Evolutionary conservation across 2,888 invertebrate species (phyloP).

Genomic region (Melitaea athalia): DNA sequence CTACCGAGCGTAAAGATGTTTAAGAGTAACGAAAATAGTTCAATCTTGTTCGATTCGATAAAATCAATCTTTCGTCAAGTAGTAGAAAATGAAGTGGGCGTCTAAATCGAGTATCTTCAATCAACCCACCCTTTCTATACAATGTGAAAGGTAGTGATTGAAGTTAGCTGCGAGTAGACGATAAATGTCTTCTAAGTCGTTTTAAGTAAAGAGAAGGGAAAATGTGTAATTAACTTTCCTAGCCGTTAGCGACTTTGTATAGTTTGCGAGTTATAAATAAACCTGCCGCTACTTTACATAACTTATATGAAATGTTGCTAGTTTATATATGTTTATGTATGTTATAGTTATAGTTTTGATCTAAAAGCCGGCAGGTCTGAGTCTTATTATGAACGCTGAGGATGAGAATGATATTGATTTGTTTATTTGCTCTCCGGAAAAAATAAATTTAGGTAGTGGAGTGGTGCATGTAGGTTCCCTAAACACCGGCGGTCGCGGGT

Average conservation of each 20-base stretch:
- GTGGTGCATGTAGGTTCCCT: no score
- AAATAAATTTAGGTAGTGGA: no score
- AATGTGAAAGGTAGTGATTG: conserved; percentile 2
- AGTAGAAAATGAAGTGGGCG: conserved; percentile 1
- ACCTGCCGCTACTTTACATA: no score
- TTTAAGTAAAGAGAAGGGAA: neutral
- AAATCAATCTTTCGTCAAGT: neutral
- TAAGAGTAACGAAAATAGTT: neutral
- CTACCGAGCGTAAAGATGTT: neutral
- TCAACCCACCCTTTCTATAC: neutral
- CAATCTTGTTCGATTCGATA: neutral
- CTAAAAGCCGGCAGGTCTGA: no score
- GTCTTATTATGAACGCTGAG: no score
- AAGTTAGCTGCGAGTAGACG: neutral
- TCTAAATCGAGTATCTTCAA: conserved; percentile 3
- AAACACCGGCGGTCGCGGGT: no score
- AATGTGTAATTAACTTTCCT: conserved; percentile 1
- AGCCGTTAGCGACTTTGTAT: neutral
- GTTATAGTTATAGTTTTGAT: no score
- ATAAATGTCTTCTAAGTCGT: conserved; percentile 6
- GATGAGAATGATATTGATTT: no score
- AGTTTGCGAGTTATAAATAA: neutral
- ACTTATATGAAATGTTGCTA: no score
- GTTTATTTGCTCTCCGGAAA: no score
- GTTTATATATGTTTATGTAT: no score